Base-by-base conservation (phyloP, 2,888 invertebrate genomes). In the Lycocerus yunnanus region DNA sequence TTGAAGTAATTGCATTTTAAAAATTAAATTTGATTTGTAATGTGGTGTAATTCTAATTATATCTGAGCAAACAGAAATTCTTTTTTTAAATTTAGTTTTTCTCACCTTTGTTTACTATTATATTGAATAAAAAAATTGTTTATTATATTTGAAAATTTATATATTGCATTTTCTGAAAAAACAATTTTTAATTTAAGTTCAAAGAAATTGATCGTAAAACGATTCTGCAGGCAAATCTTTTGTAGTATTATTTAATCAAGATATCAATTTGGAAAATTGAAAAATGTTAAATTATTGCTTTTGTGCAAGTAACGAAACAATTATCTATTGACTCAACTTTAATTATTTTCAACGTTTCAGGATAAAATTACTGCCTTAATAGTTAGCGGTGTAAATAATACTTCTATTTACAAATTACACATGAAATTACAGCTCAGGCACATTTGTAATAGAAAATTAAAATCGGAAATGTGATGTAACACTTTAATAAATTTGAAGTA, bases 381-480 rank as follows among this genome's bases (percentile, higher is more conserved):
- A 69, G 70, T 27, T 70, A 58, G 63, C 21, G 65, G 68, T 68
- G 68, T 21, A 69, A 15, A 73, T 69, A 69, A 59, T 58, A 68
- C 60, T 68, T 72, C 61, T 73, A 65, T 73, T 21, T 73, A 66
- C 69, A 69, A 73, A 73, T 73, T 73, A 68, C 66, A 65, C 21
- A 11, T 43, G 68, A 43, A 58, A 67, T 65, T 65, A 69, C 72
- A 20, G 16, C 63, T 15, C 58, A 15, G 58, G 72, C 68, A 58
- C 72, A 68, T 68, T 68, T 68, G 60, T 65, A 73, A 69, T 69
- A 66, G 72, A 60, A 73, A 73, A 73, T 73, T 73, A 69, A 73
- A 73, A 66, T 59, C 14, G 68, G 20, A 43, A 43, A 43, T 43
- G 43, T 43, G 43, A 43, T 43, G 43, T 43, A 43, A 43, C n/a